Conservation (phyloP, 2,888 invertebrate species). For the Drosophila mayaguana region DNA sequence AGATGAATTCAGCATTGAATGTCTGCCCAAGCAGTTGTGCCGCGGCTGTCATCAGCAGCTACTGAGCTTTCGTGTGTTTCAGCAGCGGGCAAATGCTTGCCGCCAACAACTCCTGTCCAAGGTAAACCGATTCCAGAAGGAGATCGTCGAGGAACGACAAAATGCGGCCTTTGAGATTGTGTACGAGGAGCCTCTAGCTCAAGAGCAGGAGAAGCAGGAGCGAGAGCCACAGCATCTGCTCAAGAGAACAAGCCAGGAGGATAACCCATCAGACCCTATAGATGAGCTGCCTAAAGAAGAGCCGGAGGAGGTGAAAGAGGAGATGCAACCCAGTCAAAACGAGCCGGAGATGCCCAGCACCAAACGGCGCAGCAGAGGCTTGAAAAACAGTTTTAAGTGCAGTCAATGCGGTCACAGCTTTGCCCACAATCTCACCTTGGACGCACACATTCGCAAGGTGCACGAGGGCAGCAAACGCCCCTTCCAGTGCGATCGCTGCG, state of each 20-base stretch:
- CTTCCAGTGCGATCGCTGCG: constrained; percentile 81
- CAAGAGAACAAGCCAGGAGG: constrained; percentile 24
- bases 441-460: constrained; percentile 80
- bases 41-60: constrained; percentile 59
- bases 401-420: constrained; percentile 74
- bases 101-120: constrained; percentile 57
- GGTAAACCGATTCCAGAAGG: constrained; percentile 23
- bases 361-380: constrained; percentile 44
- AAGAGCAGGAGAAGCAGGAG: constrained; percentile 25
- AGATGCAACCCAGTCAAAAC: neutral
- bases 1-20: constrained; percentile 19
- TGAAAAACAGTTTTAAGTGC: constrained; percentile 73
- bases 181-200: constrained; percentile 57
- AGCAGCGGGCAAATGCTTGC: constrained; percentile 57
- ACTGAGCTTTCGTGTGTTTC: constrained; percentile 61
- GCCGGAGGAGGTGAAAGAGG: no score
- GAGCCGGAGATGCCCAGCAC: neutral
- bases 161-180: constrained; percentile 52
- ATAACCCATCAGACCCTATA: constrained; percentile 67
- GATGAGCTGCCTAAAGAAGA: constrained; percentile 19
- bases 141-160: neutral
- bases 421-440: constrained; percentile 76
- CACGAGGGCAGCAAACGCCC: constrained; percentile 81
- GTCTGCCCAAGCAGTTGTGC: constrained; percentile 69
- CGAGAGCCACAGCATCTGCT: constrained; percentile 50